phyloP scores from a whole-genome alignment of 2,113 vertebrate genomes.

The Corythornis vintsioides region DNA sequence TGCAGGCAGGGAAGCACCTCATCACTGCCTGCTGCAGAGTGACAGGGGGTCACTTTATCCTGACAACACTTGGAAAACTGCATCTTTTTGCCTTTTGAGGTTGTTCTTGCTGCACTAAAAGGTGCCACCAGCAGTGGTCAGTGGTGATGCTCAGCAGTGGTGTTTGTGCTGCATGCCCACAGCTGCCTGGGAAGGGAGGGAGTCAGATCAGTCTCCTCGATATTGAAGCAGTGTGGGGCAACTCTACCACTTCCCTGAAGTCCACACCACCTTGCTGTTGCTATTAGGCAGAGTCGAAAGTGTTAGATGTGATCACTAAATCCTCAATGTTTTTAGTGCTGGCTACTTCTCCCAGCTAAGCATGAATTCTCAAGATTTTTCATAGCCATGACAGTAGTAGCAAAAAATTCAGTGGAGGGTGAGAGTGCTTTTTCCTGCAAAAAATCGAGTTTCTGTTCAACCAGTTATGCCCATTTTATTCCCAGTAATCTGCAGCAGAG shows the following conservation, averaged over 20 bases:
- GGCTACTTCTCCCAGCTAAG: background rate
- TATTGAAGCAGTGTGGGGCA: accelerated
- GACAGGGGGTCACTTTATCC: background rate
- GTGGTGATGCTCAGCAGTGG: accelerated
- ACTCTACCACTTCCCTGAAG: background rate
- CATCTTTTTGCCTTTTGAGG: background rate
- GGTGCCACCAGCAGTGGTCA: background rate
- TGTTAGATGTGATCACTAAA: background rate
- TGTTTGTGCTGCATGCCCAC: background rate
- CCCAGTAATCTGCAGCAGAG: background rate
- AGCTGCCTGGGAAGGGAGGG: background rate
- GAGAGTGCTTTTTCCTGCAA: background rate
- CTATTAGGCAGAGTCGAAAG: background rate
- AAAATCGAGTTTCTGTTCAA: background rate
- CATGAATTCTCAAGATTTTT: background rate
- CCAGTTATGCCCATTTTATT: background rate
- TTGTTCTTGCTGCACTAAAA: background rate
- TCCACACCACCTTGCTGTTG: background rate
- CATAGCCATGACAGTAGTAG: background rate
- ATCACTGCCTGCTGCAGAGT: background rate
- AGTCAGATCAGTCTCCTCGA: background rate
- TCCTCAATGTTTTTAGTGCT: background rate
- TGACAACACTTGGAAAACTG: background rate
- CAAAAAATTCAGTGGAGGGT: background rate
- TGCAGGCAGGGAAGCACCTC: background rate